Evolutionary conservation across 2,797 vertebrate species (phyloP).

Genomic region (Spondyliosoma cantharus): DNA sequence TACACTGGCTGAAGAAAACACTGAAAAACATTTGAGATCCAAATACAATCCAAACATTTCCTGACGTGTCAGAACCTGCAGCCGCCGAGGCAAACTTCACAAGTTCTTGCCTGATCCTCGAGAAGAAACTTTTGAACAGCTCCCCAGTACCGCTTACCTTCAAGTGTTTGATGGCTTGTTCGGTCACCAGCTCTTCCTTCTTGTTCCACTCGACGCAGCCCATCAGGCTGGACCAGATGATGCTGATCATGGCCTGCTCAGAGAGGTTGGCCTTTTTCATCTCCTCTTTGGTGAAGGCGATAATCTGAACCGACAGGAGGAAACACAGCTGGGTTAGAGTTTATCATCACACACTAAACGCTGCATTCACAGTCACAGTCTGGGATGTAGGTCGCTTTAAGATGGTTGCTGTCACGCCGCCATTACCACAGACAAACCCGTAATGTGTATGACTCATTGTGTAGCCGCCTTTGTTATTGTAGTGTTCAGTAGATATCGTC

Average conservation of each 20-base stretch:
- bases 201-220: constrained; percentile 98
- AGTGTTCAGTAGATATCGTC: no score
- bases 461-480: not conserved
- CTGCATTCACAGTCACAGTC: not conserved
- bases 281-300: constrained; percentile 92
- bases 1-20: not conserved
- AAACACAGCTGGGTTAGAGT: accelerated
- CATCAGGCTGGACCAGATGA: constrained; percentile 96
- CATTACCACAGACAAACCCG: not conserved
- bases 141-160: constrained; percentile 84
- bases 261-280: constrained; percentile 96
- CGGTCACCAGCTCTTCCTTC: constrained; percentile 97
- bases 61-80: not conserved
- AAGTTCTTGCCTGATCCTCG: not conserved
- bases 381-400: not conserved
- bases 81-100: not conserved
- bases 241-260: constrained; percentile 92
- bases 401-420: not conserved
- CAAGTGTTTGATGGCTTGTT: constrained; percentile 99
- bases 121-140: not conserved
- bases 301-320: constrained; percentile 83
- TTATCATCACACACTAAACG: not conserved
- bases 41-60: not conserved
- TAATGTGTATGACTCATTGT: constrained; percentile 4
- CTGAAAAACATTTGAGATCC: not conserved